These are phyloP conservation scores for Pyrochroa serraticornis DNA, from an alignment of 2,888 invertebrate genomes.

Conservation along the genomic window DNA sequence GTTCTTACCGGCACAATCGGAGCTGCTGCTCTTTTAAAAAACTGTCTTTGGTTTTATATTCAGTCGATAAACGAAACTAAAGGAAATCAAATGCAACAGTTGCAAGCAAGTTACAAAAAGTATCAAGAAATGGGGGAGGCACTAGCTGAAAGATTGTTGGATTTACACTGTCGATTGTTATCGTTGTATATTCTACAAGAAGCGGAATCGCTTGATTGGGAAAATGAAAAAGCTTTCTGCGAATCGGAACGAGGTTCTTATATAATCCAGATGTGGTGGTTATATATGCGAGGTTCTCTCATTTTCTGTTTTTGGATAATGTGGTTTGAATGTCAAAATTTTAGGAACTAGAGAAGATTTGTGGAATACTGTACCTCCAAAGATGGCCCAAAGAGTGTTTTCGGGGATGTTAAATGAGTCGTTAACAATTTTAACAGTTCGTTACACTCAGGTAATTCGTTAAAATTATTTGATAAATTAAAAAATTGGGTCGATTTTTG, in stretches of 20 bases:
- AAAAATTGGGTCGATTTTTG: background rate
- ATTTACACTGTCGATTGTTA: constrained; percentile 78
- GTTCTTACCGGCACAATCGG: constrained; percentile 82
- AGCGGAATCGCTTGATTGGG: constrained; percentile 78
- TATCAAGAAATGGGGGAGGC: constrained; percentile 86
- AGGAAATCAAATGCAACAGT: constrained; percentile 36
- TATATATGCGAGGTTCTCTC: constrained; percentile 76
- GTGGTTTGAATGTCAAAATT: constrained; percentile 27
- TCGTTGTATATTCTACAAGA: constrained; percentile 83
- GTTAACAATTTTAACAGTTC: constrained; percentile 76
- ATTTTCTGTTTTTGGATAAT: background rate
- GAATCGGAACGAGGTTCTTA: constrained; percentile 80
- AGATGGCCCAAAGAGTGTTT: constrained; percentile 85
- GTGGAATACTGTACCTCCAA: constrained; percentile 88
- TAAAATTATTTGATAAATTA: background rate
- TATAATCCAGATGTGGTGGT: constrained; percentile 87
- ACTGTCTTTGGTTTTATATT: constrained; percentile 78
- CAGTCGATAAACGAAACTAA: constrained; percentile 60
- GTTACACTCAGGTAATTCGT: constrained; percentile 71
- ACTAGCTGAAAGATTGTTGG: constrained; percentile 79
- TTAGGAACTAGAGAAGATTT: constrained; percentile 78
- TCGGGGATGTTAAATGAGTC: constrained; percentile 87
- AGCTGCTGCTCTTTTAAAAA: constrained; percentile 78
- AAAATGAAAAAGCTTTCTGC: constrained; percentile 68
- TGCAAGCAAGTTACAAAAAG: constrained; percentile 70